Base-by-base conservation (phyloP, 2,797 vertebrate genomes). In the Channallabes apus region DNA sequence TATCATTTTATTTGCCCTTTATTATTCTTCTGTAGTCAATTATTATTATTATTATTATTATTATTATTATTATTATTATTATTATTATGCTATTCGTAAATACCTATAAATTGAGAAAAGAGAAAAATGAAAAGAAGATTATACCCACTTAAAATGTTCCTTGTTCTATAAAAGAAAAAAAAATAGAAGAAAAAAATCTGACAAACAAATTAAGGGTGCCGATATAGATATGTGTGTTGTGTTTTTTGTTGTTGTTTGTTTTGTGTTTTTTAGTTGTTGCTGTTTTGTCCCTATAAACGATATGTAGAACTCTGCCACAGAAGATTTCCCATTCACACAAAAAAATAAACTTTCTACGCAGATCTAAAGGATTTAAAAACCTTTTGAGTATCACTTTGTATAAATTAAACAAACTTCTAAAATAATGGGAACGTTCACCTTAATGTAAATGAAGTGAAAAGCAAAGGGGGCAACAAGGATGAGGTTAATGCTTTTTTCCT, bases 401-500 rank as follows among this genome's bases (percentile, higher is more conserved):
- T 22, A 35, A 35, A 79, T 61, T 61, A 61, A 62, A 32, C 2
- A 32, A 51, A 76, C 64, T 75, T 82, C 32, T 20, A 46, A 80
- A 80, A 41, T 41, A 64, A 4, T 18, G n/a, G 24, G 15, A 83
- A 69, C 84, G 68, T 64, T 61, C 75, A 80, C 76, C 78, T 85
- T 78, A 85, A 81, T 91, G 92, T 94, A 94, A 95, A 93, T 94
- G 7, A 93, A 90, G 92, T 93, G 93, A 94, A 95, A 95, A 94
- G 89, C 91, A 89, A 90, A 94, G 88, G 93, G 93, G 94, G 18
- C 93, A 92, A 95, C 95, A 94, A 94, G 93, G 93, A 95, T 94
- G 95, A 95, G 96, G 95, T 96, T 96, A 95, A 96, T 96, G 96
- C 94, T 94, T 95, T 95, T 95, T 85, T 96, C 96, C 8, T 95